These are phyloP conservation scores for Lamellibrachia satsuma DNA, from an alignment of 2,888 invertebrate genomes.

Conservation along the genomic window DNA sequence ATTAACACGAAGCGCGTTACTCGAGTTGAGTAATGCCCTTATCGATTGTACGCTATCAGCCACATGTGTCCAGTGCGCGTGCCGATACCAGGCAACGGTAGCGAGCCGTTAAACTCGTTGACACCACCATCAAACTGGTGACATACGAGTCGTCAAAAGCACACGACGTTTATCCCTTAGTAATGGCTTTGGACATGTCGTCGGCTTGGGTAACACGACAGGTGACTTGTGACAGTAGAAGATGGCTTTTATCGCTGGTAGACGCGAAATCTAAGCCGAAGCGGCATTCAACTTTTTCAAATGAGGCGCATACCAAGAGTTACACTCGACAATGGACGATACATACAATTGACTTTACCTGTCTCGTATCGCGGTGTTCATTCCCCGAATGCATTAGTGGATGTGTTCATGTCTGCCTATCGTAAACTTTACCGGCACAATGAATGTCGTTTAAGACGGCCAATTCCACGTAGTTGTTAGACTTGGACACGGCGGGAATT, in stretches of 20 bases:
- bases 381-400: background rate
- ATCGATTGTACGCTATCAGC: background rate
- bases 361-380: background rate
- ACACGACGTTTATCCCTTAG: background rate
- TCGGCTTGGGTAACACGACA: background rate
- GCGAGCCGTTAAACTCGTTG: background rate
- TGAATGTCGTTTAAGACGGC: background rate
- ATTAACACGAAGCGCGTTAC: background rate
- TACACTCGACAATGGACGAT: background rate
- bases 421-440: background rate
- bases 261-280: background rate
- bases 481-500: background rate
- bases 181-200: background rate
- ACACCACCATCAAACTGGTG: background rate
- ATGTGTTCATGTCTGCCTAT: background rate
- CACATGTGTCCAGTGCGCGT: background rate
- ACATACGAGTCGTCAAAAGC: background rate
- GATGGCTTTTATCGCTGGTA: slow-evolving; percentile 4
- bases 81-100: background rate
- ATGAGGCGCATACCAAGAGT: background rate
- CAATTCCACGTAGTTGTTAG: background rate
- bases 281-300: background rate
- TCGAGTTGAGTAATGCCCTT: background rate
- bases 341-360: slow-evolving; percentile 8
- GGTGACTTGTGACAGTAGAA: background rate